phyloP scores from a whole-genome alignment of 2,888 invertebrate species.

The Orgyia antiqua region DNA sequence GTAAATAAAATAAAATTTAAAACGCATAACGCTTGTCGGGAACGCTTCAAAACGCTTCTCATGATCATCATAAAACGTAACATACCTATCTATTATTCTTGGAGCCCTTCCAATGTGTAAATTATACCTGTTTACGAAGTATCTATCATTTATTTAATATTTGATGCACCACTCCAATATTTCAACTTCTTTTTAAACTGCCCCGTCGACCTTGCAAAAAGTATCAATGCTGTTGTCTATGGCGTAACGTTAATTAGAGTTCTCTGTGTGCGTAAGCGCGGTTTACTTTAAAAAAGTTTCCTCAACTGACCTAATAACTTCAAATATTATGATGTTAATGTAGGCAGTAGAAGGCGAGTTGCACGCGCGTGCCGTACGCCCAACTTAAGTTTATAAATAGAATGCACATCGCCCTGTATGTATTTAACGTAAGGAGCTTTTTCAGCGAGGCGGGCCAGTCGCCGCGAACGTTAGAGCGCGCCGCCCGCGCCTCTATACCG shows the following conservation, averaged over 20 bases:
- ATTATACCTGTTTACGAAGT: slow-evolving; percentile 26
- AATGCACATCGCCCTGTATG: slow-evolving; percentile 66
- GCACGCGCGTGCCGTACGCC: slow-evolving; percentile 59
- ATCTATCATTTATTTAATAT: slow-evolving; percentile 26
- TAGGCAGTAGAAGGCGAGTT: slow-evolving; percentile 42
- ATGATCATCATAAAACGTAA: slow-evolving; percentile 43
- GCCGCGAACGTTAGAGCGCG: slow-evolving; percentile 53
- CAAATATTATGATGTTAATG: slow-evolving; percentile 64
- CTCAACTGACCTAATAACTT: slow-evolving; percentile 67
- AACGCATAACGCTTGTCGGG: slow-evolving; percentile 23
- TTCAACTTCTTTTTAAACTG: neutral
- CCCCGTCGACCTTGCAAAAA: no score
- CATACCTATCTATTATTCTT: slow-evolving; percentile 53
- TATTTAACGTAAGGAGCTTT: slow-evolving; percentile 68
- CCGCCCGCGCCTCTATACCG: slow-evolving; percentile 54
- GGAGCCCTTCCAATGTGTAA: slow-evolving; percentile 56
- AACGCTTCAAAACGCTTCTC: slow-evolving; percentile 33
- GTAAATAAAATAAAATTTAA: slow-evolving; percentile 56
- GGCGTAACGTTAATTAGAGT: slow-evolving; percentile 20
- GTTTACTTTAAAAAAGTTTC: slow-evolving; percentile 50
- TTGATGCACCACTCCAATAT: slow-evolving; percentile 16
- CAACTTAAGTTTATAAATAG: slow-evolving; percentile 75
- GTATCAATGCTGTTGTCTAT: slow-evolving; percentile 1
- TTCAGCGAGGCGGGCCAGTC: slow-evolving; percentile 50
- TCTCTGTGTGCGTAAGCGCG: slow-evolving; percentile 17